phyloP scores from a whole-genome alignment of 1,140 invertebrate genomes.

The Brachionus koreanus region DNA sequence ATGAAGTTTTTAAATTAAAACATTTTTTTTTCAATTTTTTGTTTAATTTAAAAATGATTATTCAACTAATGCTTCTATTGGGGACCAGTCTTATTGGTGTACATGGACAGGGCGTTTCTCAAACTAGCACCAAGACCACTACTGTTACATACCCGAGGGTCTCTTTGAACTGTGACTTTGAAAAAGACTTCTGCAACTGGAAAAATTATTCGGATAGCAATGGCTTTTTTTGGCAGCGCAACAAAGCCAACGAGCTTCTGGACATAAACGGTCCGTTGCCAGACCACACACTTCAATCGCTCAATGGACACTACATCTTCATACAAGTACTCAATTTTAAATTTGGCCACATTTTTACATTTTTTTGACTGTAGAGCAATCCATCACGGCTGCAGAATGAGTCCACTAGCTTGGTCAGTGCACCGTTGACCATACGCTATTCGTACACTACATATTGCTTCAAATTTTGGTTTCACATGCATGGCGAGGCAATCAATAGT shows the following conservation, averaged over 20 bases:
- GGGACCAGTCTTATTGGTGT: neutral
- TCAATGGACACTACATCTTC: constrained; percentile 26
- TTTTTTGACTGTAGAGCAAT: neutral
- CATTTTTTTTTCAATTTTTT: neutral
- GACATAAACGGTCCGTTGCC: constrained; percentile 45
- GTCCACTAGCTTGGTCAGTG: neutral
- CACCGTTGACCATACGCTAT: neutral
- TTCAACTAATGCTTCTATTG: no score
- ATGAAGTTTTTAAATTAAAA: neutral
- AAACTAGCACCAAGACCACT: neutral
- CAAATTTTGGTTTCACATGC: constrained; percentile 17
- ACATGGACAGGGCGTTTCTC: neutral
- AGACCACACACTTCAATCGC: constrained; percentile 26
- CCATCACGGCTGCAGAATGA: neutral
- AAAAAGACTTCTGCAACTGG: constrained; percentile 70
- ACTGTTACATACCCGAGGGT: neutral
- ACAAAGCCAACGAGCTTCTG: constrained; percentile 65
- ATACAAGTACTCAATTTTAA: constrained; percentile 18
- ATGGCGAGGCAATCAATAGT: neutral
- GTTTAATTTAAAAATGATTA: neutral
- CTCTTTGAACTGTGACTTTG: constrained; percentile 67
- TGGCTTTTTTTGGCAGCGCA: constrained; percentile 69
- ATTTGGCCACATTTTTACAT: neutral
- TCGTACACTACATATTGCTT: neutral
- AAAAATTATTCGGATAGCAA: constrained; percentile 68